Evolutionary conservation across 1,140 invertebrate genomes (phyloP), one percentile per base, ranked within the genome.

Genomic region (Drusus annulatus): DNA sequence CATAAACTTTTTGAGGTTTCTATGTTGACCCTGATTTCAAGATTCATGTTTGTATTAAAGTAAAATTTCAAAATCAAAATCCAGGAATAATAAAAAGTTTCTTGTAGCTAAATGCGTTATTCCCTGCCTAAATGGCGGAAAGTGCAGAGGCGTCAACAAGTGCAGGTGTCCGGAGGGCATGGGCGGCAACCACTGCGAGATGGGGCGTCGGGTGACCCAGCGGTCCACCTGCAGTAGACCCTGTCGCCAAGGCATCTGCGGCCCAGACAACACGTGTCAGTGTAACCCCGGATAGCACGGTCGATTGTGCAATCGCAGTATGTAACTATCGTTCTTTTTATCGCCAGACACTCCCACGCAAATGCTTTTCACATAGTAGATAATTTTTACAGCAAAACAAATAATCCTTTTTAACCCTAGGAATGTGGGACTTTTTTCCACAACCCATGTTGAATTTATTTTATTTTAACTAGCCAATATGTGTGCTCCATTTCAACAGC

Each of bases 141-240:
- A 93, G 74, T 97, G 96, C 85, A 93, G 94, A 85, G 96, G 94
- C 5, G 94, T 95, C 60, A 97, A 97, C 88, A 93, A 95, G 86
- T 97, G 96, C 86, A 91, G 94, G 81, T 97, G 96, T 88, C 93
- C 93, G 3, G 88, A 89, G 28, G 95, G 95, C 19, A 94, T 95
- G 80, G 91, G 92, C 76, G 96, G 96, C 16, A 92, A 97, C 88
- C 95, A 97, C 88, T 97, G 96, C 87, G 95, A 97, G 90, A 94
- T 96, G 83, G 95, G 93, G 56, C 90, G 93, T 84, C 90, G 91
- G 56, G 89, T 92, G 45, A 87, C 91, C 6, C 92, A 93, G 81
- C 90, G 93, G 80, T 94, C 93, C 16, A 90, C 92, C 21, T 96
- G 95, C 85, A 92, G 91, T 81, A 89, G 92, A 84, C 90, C 91